These are phyloP conservation scores for Xestobium rufovillosum DNA, from an alignment of 2,888 invertebrate species.

Conservation along the genomic window DNA sequence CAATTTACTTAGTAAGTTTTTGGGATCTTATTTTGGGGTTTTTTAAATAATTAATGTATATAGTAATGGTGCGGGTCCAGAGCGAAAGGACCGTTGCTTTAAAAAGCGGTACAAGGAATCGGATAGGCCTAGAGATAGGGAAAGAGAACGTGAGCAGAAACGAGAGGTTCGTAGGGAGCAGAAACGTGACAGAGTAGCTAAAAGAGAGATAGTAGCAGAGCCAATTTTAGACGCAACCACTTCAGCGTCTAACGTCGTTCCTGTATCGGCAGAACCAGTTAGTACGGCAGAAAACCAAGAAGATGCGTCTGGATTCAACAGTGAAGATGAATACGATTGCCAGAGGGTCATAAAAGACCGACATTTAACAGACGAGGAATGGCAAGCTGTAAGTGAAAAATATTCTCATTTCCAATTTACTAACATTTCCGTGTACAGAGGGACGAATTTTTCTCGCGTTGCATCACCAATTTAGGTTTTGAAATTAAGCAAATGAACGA, in stretches of 20 bases:
- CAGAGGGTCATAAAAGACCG: constrained; percentile 28
- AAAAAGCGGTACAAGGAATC: constrained; percentile 39
- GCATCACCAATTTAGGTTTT: constrained; percentile 64
- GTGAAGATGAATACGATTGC: constrained; percentile 42
- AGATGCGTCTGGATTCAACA: constrained; percentile 42
- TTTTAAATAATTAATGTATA: not conserved
- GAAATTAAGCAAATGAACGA: constrained; percentile 76
- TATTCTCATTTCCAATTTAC: not conserved
- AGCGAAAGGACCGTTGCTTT: constrained; percentile 35
- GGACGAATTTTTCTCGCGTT: constrained; percentile 38
- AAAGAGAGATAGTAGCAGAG: constrained; percentile 34
- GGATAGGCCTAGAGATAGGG: constrained; percentile 32
- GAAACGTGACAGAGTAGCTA: constrained; percentile 32
- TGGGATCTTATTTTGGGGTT: not conserved
- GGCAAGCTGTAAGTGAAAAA: constrained; percentile 35
- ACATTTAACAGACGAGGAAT: constrained; percentile 39
- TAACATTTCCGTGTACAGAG: constrained; percentile 29
- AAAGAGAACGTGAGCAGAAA: constrained; percentile 37
- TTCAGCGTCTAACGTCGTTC: constrained; percentile 26
- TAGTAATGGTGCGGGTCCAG: constrained; percentile 27
- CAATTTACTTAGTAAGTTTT: constrained; percentile 33
- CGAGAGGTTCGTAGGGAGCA: constrained; percentile 33
- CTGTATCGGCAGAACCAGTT: constrained; percentile 29
- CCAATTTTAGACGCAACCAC: constrained; percentile 29
- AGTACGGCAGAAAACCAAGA: constrained; percentile 36